Percentiles rank a stretch among this genome's conserved stretches.
Conservation (phyloP, 2,113 vertebrate genomes). For the Ceratotherium simum region DNA sequence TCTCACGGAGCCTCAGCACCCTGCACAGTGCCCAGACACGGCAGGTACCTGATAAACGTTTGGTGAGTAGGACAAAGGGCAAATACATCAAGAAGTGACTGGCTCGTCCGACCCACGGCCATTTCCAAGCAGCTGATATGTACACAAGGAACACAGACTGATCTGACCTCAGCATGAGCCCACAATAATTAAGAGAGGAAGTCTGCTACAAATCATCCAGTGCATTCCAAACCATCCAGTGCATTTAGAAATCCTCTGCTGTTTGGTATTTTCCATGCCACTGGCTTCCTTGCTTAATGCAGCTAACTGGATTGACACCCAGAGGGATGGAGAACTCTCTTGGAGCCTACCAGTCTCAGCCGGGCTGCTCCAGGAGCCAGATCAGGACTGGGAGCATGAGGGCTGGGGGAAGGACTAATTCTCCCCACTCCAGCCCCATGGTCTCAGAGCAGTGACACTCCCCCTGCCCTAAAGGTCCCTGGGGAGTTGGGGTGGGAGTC, state of each 20-base stretch:
- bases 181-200: constrained; percentile 32
- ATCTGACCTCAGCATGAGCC: constrained; percentile 41
- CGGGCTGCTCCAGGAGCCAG: background rate
- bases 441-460: background rate
- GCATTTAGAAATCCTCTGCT: constrained; percentile 16
- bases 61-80: background rate
- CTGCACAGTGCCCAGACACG: accelerated
- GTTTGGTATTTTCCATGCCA: background rate
- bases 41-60: background rate
- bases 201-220: background rate
- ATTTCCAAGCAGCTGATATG: background rate
- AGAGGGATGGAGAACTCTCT: background rate
- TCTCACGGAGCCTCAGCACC: accelerated
- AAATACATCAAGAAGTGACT: background rate
- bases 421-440: accelerated
- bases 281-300: background rate
- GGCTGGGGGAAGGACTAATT: background rate
- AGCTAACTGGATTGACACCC: background rate
- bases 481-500: background rate
- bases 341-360: background rate
- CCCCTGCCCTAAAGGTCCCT: background rate
- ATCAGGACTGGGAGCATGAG: background rate
- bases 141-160: background rate
- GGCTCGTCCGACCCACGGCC: background rate
- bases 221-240: background rate